phyloP scores from a whole-genome alignment of 37 sponge, comb jelly and placozoan species.

The Oopsacas minuta region DNA sequence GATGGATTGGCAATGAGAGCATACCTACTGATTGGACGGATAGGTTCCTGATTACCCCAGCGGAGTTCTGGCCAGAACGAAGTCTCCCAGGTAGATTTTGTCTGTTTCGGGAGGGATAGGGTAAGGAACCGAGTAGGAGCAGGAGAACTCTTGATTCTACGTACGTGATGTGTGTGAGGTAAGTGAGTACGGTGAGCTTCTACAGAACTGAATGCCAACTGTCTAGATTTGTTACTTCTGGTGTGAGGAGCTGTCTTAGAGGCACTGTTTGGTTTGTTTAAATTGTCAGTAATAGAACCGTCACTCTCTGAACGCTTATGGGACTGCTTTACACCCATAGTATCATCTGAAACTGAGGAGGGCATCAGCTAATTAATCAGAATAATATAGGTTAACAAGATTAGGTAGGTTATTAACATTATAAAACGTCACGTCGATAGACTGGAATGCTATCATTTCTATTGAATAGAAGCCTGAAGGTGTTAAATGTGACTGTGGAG shows the following conservation, averaged over 20 bases:
- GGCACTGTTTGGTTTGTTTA: not conserved
- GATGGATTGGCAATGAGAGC: constrained; percentile 48
- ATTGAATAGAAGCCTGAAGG: too few relatives aligned
- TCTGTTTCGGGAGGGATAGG: not conserved
- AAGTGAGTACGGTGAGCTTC: not conserved
- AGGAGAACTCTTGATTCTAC: not conserved
- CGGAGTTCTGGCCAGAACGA: constrained; percentile 43
- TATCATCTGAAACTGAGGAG: not conserved
- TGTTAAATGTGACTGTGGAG: too few relatives aligned
- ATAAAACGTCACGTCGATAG: too few relatives aligned
- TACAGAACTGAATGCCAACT: constrained; percentile 2
- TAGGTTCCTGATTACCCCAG: constrained; percentile 91
- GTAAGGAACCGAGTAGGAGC: not conserved
- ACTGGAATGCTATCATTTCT: too few relatives aligned
- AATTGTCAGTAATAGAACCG: not conserved
- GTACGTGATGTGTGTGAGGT: not conserved
- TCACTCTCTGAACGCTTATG: not conserved
- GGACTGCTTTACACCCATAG: constrained; percentile 21
- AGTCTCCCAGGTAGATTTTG: constrained; percentile 11
- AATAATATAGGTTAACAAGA: too few relatives aligned
- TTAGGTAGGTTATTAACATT: too few relatives aligned
- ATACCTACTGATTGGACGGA: constrained; percentile 57
- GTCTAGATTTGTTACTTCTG: not conserved
- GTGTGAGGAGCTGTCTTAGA: not conserved
- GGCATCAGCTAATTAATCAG: constrained; percentile 11